Conservation (phyloP, 2,797 vertebrate species). For the Sebastes oblongus region DNA sequence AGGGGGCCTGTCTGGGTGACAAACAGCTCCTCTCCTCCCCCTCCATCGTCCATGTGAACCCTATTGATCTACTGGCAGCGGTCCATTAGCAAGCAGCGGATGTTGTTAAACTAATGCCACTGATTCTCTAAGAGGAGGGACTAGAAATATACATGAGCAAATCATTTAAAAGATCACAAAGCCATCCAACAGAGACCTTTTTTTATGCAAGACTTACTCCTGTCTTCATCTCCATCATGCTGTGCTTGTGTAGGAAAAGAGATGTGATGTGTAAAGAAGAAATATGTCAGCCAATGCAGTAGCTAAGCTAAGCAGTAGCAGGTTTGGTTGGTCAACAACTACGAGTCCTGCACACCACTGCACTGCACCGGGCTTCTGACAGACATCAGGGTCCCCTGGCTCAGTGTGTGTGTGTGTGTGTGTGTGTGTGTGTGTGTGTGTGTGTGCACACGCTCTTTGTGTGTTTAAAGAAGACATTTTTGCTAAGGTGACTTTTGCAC, state of each 20-base stretch:
- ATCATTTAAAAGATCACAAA: background rate
- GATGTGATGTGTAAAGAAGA: background rate
- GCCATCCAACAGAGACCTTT: background rate
- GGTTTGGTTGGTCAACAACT: conserved; percentile 71
- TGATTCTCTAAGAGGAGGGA: background rate
- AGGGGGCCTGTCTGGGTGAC: conserved; percentile 13
- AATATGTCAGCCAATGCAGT: conserved; percentile 26
- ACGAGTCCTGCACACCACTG: conserved; percentile 39
- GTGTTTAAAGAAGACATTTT: conserved; percentile 11
- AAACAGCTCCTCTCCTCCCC: conserved; percentile 5
- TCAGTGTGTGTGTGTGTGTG: background rate
- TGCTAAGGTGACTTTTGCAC: conserved; percentile 52
- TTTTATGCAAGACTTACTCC: background rate
- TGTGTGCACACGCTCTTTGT: background rate
- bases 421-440: background rate
- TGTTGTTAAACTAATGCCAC: conserved; percentile 33
- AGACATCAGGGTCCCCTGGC: conserved; percentile 57
- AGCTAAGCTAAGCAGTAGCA: conserved; percentile 45
- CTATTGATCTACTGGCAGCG: conserved; percentile 44
- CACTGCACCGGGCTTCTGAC: conserved; percentile 46
- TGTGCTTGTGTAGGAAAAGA: background rate
- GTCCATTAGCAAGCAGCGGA: conserved; percentile 38
- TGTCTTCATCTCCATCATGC: background rate
- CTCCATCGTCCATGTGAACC: conserved; percentile 29
- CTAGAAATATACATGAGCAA: background rate